A percentile compares a stretch with the other conserved stretches of the same genome.
Evolutionary conservation across 1,140 invertebrate species (phyloP).

Genomic region (Hormaphis cornu): DNA sequence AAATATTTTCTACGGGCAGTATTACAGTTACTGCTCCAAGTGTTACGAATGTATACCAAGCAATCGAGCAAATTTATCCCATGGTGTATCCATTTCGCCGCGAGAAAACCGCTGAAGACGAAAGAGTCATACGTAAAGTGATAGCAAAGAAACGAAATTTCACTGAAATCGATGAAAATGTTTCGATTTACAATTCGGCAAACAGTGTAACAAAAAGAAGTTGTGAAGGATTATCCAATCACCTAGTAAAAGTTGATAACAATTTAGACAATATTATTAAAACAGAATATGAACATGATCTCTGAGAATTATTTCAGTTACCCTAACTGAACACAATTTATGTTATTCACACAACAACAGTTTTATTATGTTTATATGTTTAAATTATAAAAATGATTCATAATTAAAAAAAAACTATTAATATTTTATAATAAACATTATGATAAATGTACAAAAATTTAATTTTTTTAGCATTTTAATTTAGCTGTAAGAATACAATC

Average conservation of each 20-base stretch:
- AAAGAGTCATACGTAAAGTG: constrained; percentile 28
- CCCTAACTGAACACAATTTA: background rate
- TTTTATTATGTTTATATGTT: constrained; percentile 2
- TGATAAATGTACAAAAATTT: constrained; percentile 26
- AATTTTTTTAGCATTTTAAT: constrained; percentile 28
- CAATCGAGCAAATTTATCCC: constrained; percentile 89
- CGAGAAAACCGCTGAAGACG: constrained; percentile 60
- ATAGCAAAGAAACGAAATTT: constrained; percentile 21
- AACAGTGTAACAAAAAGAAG: constrained; percentile 23
- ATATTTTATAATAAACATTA: constrained; percentile 17
- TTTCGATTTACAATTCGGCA: constrained; percentile 12
- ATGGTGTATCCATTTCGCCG: constrained; percentile 85
- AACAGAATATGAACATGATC: constrained; percentile 25
- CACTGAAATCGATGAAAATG: constrained; percentile 18
- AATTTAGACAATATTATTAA: constrained; percentile 27
- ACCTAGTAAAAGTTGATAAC: constrained; percentile 5
- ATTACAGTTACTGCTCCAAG: constrained; percentile 90
- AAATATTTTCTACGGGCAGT: constrained; percentile 96
- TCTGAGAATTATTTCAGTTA: constrained; percentile 31
- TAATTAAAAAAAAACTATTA: constrained; percentile 14
- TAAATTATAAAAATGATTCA: background rate
- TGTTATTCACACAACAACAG: constrained; percentile 1
- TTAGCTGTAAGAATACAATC: constrained; percentile 24
- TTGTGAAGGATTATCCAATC: constrained; percentile 20
- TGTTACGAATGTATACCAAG: constrained; percentile 75